Evolutionary conservation across 2,797 vertebrate species (phyloP).

Genomic region (Halcyon leucocephala): DNA sequence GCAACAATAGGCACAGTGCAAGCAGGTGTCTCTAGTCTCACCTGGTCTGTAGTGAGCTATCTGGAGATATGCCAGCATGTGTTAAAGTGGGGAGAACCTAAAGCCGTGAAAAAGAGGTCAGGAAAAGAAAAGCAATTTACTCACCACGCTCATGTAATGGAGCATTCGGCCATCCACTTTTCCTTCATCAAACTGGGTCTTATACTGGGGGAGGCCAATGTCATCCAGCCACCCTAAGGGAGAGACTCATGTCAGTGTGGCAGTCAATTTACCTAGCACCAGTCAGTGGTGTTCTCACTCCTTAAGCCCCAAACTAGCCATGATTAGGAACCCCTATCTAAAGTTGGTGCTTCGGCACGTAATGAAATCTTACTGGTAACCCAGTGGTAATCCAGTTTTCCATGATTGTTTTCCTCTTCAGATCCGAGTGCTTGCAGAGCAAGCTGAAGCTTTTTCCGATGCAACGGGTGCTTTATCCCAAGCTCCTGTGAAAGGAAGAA

Average conservation of each 20-base stretch:
- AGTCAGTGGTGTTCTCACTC: background rate
- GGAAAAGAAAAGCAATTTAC: slow-evolving; percentile 47
- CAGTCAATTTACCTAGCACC: background rate
- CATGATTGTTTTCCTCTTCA: slow-evolving; percentile 94
- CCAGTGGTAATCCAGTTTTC: slow-evolving; percentile 97
- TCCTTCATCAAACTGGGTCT: slow-evolving; percentile 98
- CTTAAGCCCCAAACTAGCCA: background rate
- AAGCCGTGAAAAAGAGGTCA: background rate
- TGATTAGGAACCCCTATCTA: background rate
- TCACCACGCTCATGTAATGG: slow-evolving; percentile 97
- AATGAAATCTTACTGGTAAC: slow-evolving; percentile 89
- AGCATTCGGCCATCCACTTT: slow-evolving; percentile 96
- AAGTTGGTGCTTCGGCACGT: background rate
- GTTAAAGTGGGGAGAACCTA: background rate
- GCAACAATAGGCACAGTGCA: background rate
- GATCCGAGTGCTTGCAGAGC: slow-evolving; percentile 95
- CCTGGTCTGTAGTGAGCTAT: background rate
- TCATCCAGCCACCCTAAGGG: slow-evolving; percentile 95
- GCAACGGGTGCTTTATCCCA: slow-evolving; percentile 92
- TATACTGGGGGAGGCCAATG: slow-evolving; percentile 97
- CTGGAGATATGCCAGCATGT: background rate
- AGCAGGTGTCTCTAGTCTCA: background rate
- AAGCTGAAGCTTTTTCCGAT: slow-evolving; percentile 96
- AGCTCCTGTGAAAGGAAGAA: slow-evolving; percentile 85
- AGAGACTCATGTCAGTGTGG: background rate